These are phyloP conservation scores for Marasmarcha lunaedactyla DNA, from an alignment of 2,888 invertebrate species.

Conservation along the genomic window DNA sequence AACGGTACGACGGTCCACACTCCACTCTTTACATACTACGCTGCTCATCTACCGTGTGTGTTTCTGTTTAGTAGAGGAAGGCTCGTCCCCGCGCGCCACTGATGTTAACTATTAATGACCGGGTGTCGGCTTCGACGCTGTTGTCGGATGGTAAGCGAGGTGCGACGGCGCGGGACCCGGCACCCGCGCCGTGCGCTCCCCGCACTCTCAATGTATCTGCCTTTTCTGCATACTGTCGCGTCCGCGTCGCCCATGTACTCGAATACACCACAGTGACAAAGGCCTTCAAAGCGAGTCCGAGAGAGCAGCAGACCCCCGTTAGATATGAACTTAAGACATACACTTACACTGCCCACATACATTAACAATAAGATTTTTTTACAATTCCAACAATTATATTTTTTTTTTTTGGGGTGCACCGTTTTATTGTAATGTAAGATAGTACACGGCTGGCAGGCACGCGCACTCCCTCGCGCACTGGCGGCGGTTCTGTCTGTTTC, in stretches of 20 bases:
- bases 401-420: constrained; percentile 50
- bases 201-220: constrained; percentile 55
- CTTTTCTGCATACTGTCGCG: constrained; percentile 58
- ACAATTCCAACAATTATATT: constrained; percentile 18
- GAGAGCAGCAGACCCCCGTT: constrained; percentile 73
- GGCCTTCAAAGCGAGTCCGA: constrained; percentile 69
- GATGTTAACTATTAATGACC: constrained; percentile 57
- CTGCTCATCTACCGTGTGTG: constrained; percentile 69
- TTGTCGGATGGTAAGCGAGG: constrained; percentile 50
- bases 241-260: constrained; percentile 31
- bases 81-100: constrained; percentile 60
- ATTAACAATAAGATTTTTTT: constrained; percentile 45
- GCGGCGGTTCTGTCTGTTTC: constrained; percentile 71
- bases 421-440: constrained; percentile 33
- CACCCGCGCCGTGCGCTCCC: constrained; percentile 45
- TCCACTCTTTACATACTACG: constrained; percentile 68
- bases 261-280: constrained; percentile 66
- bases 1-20: constrained; percentile 85
- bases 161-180: constrained; percentile 46
- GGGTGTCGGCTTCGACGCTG: constrained; percentile 46
- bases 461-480: constrained; percentile 59
- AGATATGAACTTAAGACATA: constrained; percentile 56
- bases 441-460: constrained; percentile 33
- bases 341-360: constrained; percentile 63
- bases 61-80: constrained; percentile 70